Base-by-base conservation (phyloP, 2,113 vertebrate species). In the Poicephalus gulielmi region DNA sequence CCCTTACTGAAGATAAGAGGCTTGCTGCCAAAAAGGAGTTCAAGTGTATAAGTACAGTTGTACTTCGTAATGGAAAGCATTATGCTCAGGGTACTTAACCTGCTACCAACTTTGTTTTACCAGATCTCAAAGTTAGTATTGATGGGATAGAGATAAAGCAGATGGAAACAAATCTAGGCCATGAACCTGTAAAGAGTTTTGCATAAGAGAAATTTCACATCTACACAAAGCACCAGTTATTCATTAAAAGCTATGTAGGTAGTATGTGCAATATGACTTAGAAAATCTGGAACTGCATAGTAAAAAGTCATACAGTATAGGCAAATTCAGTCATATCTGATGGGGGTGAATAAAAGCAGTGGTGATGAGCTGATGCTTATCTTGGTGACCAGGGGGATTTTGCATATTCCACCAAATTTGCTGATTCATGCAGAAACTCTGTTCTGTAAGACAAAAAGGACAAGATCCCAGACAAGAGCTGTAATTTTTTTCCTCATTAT, bases 21-120 rank as follows among this genome's bases (percentile, higher is more conserved):
- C 62, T 91, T 79, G 15, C 60, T 93, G 69, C 87, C 92, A 95
- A 35, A 62, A 81, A 44, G 46, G 33, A 86, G 83, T 92, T 89
- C 52, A 86, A 46, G 83, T 71, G 86, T 91, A 67, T 89, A 80
- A 80, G 67, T 75, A 46, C 20, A 55, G 30, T 83, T 93, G 24
- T 60, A 66, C 33, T 92, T 93, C 8, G 2, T 83, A 90, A 77
- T 62, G 62, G 27, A 83, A 90, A 88, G 30, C 39, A 39, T 73
- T 90, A 16, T 55, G 50, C 71, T 82, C n/a, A 50, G n/a, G 70
- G 86, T 81, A 70, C 69, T 94, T 94, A 92, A 91, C 53, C 41
- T 76, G 41, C 37, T 86, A 63, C 47, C 44, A 81, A 43, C n/a
- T 92, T 81, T 68, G 22, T 84, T 90, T 88, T 94, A 44, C 86